Conservation (phyloP, 2,113 vertebrate genomes). For the Dinomys branickii region DNA sequence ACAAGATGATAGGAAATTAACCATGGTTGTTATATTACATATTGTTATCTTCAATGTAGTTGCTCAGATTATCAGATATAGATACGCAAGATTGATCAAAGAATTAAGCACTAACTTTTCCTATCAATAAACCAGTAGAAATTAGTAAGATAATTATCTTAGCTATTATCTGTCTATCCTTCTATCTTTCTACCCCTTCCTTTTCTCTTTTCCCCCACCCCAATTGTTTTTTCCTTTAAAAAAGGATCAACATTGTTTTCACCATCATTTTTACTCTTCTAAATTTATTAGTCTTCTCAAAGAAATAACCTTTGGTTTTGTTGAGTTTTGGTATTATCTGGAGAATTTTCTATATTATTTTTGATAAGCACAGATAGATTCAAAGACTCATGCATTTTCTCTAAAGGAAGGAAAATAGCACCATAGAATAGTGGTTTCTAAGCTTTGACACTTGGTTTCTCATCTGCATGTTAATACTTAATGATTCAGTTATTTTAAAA, state of each 20-base stretch:
- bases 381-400: neutral
- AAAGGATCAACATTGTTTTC: neutral
- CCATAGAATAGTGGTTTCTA: neutral
- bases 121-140: too few species aligned
- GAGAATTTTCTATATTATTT: neutral
- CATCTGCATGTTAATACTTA: neutral
- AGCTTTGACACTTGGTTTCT: neutral
- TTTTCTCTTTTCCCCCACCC: too few species aligned
- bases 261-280: neutral
- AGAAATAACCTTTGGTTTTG: neutral
- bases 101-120: too few species aligned
- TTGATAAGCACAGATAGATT: neutral
- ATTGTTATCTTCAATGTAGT: too few species aligned
- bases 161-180: too few species aligned
- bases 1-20: too few species aligned
- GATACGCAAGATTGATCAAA: too few species aligned
- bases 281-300: neutral
- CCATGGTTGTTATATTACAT: too few species aligned
- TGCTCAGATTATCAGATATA: too few species aligned
- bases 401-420: neutral
- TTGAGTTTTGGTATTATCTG: neutral
- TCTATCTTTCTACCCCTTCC: too few species aligned
- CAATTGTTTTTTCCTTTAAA: too few species aligned
- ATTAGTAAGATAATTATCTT: too few species aligned
- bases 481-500: neutral